Base-by-base conservation (phyloP, 2,113 vertebrate species). In the Bombycilla garrulus region DNA sequence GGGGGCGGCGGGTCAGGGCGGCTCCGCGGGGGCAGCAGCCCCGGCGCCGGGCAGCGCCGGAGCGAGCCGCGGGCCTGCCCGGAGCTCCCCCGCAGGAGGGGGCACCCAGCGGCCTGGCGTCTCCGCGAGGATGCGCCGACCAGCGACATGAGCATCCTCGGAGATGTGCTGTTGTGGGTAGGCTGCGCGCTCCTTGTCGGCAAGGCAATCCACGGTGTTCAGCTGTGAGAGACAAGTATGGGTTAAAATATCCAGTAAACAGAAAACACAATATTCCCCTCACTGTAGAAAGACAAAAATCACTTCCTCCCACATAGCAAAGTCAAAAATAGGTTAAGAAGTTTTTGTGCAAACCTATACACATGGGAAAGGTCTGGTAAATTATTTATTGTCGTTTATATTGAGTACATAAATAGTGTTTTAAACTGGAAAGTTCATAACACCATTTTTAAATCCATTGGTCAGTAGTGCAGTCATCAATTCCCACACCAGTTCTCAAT, bases 101-200 rank as follows among this genome's bases (percentile, higher is more conserved):
- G 71, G 16, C 53, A 40, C 13, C 29, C 42, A 4, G 40, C 7
- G 14, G 50, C 77, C 40, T 15, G 62, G 50, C n/a, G 26, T 60
- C 14, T 50, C 26, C 23, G 1, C 5, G 35, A 61, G 54, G 66
- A 61, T 67, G 60, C 40, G 14, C 45, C 4, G 9, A 9, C 29
- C 54, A 44, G 19, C 12, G n/a, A 13, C 12, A 3, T 3, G 51
- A 48, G 26, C 44, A 25, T 81, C 72, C 44, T 42, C 26, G 26
- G 64, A 15, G 11, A 26, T 10, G 65, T 7, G 26, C 15, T 9
- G 18, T 6, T 6, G 0, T 2, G 48, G 6, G 13, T 26, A 6
- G 58, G 38, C 31, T 64, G 44, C 5, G 7, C 10, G 8, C 18
- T 9, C 26, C 11, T 25, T 21, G 76, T 40, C 81, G 17, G 29